Evolutionary conservation across 2,113 vertebrate species (phyloP).

Genomic region (Embiotoca jacksoni): DNA sequence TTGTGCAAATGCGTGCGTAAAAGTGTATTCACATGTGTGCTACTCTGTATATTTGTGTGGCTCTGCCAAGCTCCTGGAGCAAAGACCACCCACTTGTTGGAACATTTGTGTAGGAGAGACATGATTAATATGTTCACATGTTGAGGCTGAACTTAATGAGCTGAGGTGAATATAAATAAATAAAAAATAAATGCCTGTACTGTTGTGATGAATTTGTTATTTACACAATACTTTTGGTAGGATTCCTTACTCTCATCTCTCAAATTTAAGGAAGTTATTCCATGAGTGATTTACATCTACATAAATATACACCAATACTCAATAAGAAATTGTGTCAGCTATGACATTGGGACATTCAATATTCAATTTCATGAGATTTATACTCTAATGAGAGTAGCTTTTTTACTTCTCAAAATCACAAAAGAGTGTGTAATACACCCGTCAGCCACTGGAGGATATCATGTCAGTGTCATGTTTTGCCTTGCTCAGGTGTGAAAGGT

Average conservation of each 20-base stretch:
- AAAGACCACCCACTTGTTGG: constrained; percentile 33
- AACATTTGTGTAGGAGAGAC: constrained; percentile 28
- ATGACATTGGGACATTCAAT: background rate
- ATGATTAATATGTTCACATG: constrained; percentile 51
- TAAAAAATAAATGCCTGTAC: constrained; percentile 20
- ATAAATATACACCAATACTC: background rate
- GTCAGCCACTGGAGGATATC: no score
- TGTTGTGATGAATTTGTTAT: constrained; percentile 29
- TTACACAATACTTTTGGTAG: constrained; percentile 9
- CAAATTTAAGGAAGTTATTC: constrained; percentile 32
- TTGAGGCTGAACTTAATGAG: constrained; percentile 45
- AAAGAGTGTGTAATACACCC: no score
- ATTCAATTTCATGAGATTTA: background rate
- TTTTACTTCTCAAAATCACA: no score
- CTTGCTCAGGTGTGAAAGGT: no score
- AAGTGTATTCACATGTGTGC: constrained; percentile 42
- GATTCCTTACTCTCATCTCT: background rate
- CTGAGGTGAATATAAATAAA: constrained; percentile 44
- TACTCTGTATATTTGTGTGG: constrained; percentile 23
- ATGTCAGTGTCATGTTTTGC: no score
- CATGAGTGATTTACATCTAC: background rate
- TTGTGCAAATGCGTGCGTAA: constrained; percentile 1
- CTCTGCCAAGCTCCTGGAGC: constrained; percentile 25
- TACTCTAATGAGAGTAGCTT: background rate
- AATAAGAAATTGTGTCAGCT: background rate